Base-by-base conservation (phyloP, 2,113 vertebrate species). In the Eptesicus fuscus region DNA sequence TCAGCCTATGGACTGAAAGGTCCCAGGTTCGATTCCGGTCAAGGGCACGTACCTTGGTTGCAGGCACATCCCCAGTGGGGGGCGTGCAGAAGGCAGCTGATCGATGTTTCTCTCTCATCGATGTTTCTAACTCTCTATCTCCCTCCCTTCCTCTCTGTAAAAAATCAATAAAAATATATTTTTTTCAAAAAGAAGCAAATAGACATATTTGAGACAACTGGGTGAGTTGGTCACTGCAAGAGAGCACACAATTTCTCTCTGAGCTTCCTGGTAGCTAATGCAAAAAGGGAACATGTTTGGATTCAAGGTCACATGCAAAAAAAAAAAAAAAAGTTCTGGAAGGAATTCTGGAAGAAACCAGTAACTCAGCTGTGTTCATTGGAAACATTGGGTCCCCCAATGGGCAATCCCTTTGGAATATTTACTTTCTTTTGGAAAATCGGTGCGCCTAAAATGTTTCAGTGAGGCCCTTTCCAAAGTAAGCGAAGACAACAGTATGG, bases 321-420 rank as follows among this genome's bases (percentile, higher is more conserved):
- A 32, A 23, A 51, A 37, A 37, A 74, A 49, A 61, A 74, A 49
- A 2, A 1, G 10, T n/a, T 25, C 53, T 25, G 17, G 78, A 30
- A n/a, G 7, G 84, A 67, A 12, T 28, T 61, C 84, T n/a, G 10
- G 51, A 30, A 56, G 69, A 47, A 44, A 6, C 0, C 22, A 10
- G 8, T 2, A 0, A 35, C 22, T 49, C 0, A 3, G 35, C 14
- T 10, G 5, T 1, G 2, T 11, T 0, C 7, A 0, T 23, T 2
- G 14, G 74, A n/a, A 17, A 35, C 18, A 0, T 1, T 3, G 71
- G 78, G 4, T 9, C 67, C 12, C 16, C 65, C 13, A 1, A 2
- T 6, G 9, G 18, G 47, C 12, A 53, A 32, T 0, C 0, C 9
- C 25, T 63, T 8, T 4, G 73, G 22, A 17, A 40, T 10, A 13